Conservation (phyloP, 2,113 vertebrate species). For the Oryzias javanicus region DNA sequence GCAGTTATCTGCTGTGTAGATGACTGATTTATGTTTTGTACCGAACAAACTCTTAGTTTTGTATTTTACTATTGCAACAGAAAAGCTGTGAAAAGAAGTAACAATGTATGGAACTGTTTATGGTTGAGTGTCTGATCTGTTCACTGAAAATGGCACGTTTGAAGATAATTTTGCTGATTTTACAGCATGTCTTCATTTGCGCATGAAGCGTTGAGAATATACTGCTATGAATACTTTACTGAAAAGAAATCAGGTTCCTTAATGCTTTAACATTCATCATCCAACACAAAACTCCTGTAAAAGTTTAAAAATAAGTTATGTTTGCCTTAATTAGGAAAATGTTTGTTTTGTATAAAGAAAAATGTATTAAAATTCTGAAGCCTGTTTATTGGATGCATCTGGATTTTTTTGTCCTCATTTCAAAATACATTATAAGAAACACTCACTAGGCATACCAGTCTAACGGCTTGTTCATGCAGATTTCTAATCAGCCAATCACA, state of each 20-base stretch:
- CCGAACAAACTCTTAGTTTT: constrained; percentile 1
- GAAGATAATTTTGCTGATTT: background rate
- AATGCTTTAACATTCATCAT: background rate
- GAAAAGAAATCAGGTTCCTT: background rate
- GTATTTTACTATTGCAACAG: constrained; percentile 19
- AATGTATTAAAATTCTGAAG: constrained; percentile 18
- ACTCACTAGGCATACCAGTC: background rate
- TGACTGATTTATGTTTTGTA: constrained; percentile 9
- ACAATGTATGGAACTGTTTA: background rate
- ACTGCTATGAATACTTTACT: background rate
- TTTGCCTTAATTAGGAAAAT: constrained; percentile 35
- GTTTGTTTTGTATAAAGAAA: constrained; percentile 22
- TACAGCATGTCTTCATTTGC: background rate
- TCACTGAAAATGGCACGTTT: background rate
- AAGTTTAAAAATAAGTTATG: constrained; percentile 1
- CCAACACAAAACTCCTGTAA: background rate
- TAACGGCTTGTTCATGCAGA: too few relatives aligned
- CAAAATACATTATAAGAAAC: background rate
- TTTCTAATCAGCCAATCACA: too few relatives aligned
- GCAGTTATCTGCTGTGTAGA: constrained; percentile 25
- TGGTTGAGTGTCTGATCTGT: background rate
- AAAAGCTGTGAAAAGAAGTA: constrained; percentile 10
- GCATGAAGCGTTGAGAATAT: background rate
- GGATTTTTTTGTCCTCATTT: too few relatives aligned
- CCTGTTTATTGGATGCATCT: background rate